These are phyloP conservation scores for Colletes collaris DNA, from an alignment of 2,888 invertebrate species.

Conservation along the genomic window DNA sequence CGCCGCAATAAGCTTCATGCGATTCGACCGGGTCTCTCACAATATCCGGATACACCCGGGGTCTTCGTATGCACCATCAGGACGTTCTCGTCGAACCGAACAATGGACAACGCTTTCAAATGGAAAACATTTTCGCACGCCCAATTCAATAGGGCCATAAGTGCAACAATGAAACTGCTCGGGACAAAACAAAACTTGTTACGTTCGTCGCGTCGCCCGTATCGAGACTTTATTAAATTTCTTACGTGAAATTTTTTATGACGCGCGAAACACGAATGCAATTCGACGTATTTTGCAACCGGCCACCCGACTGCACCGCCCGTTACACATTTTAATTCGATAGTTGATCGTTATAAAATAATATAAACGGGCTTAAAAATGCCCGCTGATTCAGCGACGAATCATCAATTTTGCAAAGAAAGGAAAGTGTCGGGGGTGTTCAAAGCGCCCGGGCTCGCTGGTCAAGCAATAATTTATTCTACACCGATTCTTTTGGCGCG, in stretches of 20 bases:
- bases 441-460: constrained; percentile 4
- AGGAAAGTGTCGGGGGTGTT: background rate
- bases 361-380: too few species aligned
- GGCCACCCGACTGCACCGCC: too few species aligned
- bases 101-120: constrained; percentile 44
- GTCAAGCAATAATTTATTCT: constrained; percentile 48
- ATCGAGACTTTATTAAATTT: constrained; percentile 22
- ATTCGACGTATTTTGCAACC: background rate
- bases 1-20: background rate
- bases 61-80: constrained; percentile 2
- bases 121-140: constrained; percentile 30
- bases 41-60: constrained; percentile 4
- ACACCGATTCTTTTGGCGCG: constrained; percentile 46
- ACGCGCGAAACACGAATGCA: background rate
- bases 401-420: background rate
- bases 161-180: constrained; percentile 29
- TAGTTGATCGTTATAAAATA: too few species aligned
- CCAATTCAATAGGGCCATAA: constrained; percentile 26
- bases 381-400: too few species aligned
- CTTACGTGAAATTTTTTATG: constrained; percentile 18
- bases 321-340: too few species aligned
- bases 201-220: background rate
- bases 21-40: constrained; percentile 20
- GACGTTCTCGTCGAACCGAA: constrained; percentile 30
- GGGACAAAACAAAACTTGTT: constrained; percentile 12